A percentile compares a stretch with the other conserved stretches of the same genome.
Conservation (phyloP, 37 sponge, comb jelly and placozoan species). For the Amphimedon queenslandica region DNA sequence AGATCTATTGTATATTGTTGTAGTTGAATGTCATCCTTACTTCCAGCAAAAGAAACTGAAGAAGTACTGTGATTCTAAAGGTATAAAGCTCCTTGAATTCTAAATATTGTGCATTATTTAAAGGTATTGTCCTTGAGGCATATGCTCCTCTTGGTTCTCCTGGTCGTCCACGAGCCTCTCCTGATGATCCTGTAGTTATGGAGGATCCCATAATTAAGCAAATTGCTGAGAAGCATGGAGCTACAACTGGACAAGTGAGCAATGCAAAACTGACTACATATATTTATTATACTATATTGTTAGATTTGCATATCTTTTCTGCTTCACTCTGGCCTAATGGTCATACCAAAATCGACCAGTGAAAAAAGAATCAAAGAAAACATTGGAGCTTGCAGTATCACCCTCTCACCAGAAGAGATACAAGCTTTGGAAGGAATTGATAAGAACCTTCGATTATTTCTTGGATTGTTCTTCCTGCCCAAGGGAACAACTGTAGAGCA, state of each 20-base stretch:
- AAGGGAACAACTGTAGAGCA: neutral
- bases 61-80: no score
- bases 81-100: no score
- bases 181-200: constrained; percentile 47
- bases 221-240: constrained; percentile 56
- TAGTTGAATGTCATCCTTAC: no score
- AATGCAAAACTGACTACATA: neutral
- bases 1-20: no score
- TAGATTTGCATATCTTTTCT: constrained; percentile 59
- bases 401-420: constrained; percentile 43
- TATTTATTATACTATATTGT: neutral
- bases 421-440: constrained; percentile 26
- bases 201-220: constrained; percentile 58
- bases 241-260: constrained; percentile 76
- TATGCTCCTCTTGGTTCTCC: no score
- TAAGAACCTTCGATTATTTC: constrained; percentile 33
- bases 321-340: constrained; percentile 62
- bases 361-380: constrained; percentile 66
- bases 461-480: neutral
- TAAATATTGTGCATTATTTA: no score
- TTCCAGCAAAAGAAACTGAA: no score
- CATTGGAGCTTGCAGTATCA: constrained; percentile 51
- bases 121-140: no score
- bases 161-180: no score
- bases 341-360: constrained; percentile 84